A percentile compares a stretch with the other conserved stretches of the same genome.
phyloP scores from a whole-genome alignment of 2,113 vertebrate species.

The Hippocampus barbouri region DNA sequence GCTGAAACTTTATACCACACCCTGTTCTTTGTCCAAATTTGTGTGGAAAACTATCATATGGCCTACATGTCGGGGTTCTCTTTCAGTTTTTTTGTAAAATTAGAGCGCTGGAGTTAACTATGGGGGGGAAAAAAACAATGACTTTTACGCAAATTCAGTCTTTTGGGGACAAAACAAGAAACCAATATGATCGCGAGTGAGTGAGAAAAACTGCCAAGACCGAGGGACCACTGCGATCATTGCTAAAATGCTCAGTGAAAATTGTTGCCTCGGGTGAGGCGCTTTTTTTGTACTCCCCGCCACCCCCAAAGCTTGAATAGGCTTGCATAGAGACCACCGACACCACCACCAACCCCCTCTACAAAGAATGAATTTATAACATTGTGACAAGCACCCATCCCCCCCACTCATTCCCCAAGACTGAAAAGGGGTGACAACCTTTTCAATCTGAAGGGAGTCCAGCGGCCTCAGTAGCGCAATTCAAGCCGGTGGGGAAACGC shows the following conservation, averaged over 20 bases:
- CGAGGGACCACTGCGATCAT: constrained; percentile 22
- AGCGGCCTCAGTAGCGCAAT: background rate
- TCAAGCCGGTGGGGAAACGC: background rate
- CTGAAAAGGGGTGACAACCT: constrained; percentile 52
- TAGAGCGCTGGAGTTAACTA: too few relatives aligned
- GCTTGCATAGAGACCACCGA: constrained; percentile 27
- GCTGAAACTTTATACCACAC: background rate
- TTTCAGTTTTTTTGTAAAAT: too few relatives aligned
- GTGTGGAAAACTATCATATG: background rate
- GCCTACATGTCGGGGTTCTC: background rate
- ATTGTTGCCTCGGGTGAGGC: constrained; percentile 31
- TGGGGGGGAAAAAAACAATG: too few relatives aligned
- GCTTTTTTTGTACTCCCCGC: constrained; percentile 35
- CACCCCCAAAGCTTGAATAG: constrained; percentile 44
- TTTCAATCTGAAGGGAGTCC: constrained; percentile 30
- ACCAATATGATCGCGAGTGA: constrained; percentile 1
- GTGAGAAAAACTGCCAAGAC: constrained; percentile 11
- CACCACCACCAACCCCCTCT: constrained; percentile 29
- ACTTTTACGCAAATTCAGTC: too few relatives aligned
- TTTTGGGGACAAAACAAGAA: too few relatives aligned
- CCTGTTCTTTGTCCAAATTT: background rate
- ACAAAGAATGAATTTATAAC: constrained; percentile 61
- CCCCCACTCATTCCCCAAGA: constrained; percentile 49
- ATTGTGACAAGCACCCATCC: constrained; percentile 56
- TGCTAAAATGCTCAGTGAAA: constrained; percentile 22